Base-by-base conservation (phyloP, 2,888 invertebrate species). In the Eudemis profundana region DNA sequence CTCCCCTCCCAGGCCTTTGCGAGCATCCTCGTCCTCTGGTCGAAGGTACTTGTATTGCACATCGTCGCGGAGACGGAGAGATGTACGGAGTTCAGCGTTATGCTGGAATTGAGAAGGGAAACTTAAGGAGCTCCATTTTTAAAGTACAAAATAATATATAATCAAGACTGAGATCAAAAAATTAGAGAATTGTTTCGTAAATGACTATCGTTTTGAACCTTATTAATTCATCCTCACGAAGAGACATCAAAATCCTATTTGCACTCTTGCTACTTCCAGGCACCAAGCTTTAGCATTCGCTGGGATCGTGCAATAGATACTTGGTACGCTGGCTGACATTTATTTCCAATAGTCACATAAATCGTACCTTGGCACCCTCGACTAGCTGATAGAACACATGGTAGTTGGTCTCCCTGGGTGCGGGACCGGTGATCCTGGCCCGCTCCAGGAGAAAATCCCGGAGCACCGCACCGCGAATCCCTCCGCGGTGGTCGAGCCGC, bases 341-440 rank as follows among this genome's bases (percentile, higher is more conserved):
- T 7, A 27, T 27, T 5, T 7, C 27, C 27, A 27, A 3, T 7
- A 27, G 10, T 15, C 17, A 15, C 29, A 33, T 15, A 8, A 33
- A 14, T 44, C 60, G 74, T 82, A 95, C 95, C 93, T 95, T 95
- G 40, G 96, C 97, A 40, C 96, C 97, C 74, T 97, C 97, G 2
- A 97, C 96, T 64, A 98, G 93, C 81, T 97, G 97, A 86, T 98
- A 98, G 86, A 98, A 96, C 38, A 98, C 97, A 81, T 98, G 97
- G 83, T 97, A 98, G 85, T 98, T 98, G 61, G 97, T 93, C 86
- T 98, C 98, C 23, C 96, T 95, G 0, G 95, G 94, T 74, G 97
- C 96, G 74, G 98, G 98, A 77, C 97, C 97, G 0, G 97, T 98
- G 78, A 98, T 96, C 71, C 98, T 93, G 17, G 97, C 97, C 78